Evolutionary conservation across 2,888 invertebrate genomes (phyloP).

Genomic region (Nephrotoma appendiculata): DNA sequence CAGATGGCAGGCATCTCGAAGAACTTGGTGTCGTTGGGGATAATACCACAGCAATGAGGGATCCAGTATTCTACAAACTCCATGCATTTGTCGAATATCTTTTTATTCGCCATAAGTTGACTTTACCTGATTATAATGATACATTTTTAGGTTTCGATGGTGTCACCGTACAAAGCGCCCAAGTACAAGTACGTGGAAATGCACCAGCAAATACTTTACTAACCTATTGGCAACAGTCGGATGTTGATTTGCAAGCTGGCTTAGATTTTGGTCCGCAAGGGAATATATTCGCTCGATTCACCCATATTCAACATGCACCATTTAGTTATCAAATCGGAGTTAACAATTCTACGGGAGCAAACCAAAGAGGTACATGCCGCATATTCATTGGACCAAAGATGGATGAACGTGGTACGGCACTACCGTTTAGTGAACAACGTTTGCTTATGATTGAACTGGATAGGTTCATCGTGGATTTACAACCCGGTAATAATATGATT

Average conservation of each 20-base stretch:
- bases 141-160: constrained; percentile 19
- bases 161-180: neutral
- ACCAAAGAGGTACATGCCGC: constrained; percentile 25
- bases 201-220: constrained; percentile 14
- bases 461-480: constrained; percentile 49
- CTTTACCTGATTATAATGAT: constrained; percentile 22
- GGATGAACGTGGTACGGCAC: constrained; percentile 51
- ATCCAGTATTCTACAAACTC: constrained; percentile 27
- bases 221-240: constrained; percentile 21
- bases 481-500: constrained; percentile 45
- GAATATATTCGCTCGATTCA: constrained; percentile 29
- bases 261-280: constrained; percentile 20
- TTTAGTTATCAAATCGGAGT: constrained; percentile 46
- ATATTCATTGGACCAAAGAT: constrained; percentile 55
- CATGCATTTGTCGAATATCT: constrained; percentile 26
- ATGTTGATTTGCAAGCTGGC: constrained; percentile 23
- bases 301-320: constrained; percentile 53
- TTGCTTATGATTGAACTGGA: constrained; percentile 54
- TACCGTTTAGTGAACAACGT: constrained; percentile 49
- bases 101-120: constrained; percentile 22
- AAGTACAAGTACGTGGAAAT: neutral
- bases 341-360: constrained; percentile 36
- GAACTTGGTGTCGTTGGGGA: constrained; percentile 11
- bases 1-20: constrained; percentile 15
- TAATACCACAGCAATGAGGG: constrained; percentile 24